Base-by-base conservation (phyloP, 2,113 vertebrate species). In the Scophthalmus maximus region DNA sequence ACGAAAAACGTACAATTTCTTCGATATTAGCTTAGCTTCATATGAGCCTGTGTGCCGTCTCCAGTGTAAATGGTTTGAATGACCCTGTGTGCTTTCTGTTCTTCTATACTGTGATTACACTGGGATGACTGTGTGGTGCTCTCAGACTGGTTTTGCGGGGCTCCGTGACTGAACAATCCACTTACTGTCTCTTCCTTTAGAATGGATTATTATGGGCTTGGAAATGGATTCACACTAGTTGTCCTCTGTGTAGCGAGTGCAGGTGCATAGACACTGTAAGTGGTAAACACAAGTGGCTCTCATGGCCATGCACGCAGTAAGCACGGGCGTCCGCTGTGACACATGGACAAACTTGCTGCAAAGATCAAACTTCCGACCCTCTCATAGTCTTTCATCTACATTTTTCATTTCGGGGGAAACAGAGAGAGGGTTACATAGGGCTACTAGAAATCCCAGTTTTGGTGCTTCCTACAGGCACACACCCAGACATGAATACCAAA, bases 201-300 rank as follows among this genome's bases (percentile, higher is more conserved):
- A 73, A 70, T 17, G 58, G 23, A 75, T 65, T 52, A 76, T 73
- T 68, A 50, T 76, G 59, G 26, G 50, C 34, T 38, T 30, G 9
- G 46, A 75, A 73, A 72, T 58, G 26, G 36, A 81, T 58, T 47
- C 44, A 34, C 20, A 64, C 53, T 53, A 17, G 40, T n/a, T n/a
- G 2, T 46, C 23, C 49, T 70, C 64, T 72, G 49, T 72, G 64
- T 20, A 14, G 23, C 12, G 5, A 25, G 51, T 18, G 58, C 71
- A 81, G 76, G 55, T 74, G 67, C 63, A 6, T 25, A 23, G 18
- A 40, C 14, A 32, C 26, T 63, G 60, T 69, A 53, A 29, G 32
- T 52, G 14, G 49, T 34, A 63, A 55, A 76, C 63, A 80, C 50
- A 83, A 53, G 69, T 51, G 6, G 78, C 53, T 30, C 63, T 82